Evolutionary conservation across 35 echinoderm and acorn worm species (phyloP).

Genomic region (Chiridota heheva): DNA sequence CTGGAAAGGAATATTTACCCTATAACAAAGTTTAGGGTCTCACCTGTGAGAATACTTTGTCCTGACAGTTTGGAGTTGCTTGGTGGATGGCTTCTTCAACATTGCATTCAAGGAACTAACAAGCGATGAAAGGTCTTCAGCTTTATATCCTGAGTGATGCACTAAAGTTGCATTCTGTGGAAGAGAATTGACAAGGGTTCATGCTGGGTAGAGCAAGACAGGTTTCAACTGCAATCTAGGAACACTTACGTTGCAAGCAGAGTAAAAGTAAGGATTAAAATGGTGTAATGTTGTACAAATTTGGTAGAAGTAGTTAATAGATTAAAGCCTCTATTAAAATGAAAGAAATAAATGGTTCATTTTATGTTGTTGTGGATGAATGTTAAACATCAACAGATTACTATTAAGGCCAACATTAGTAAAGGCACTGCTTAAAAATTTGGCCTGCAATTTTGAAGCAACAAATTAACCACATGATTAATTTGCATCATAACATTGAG

Average conservation of each 20-base stretch:
- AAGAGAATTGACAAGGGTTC: constrained; percentile 7
- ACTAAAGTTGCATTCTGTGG: constrained; percentile 78
- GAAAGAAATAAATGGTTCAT: too few species aligned
- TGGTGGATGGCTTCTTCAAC: constrained; percentile 57
- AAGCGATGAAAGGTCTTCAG: constrained; percentile 36
- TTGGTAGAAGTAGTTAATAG: too few species aligned
- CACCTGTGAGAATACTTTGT: constrained; percentile 99
- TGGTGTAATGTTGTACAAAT: too few species aligned
- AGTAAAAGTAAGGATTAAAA: too few species aligned
- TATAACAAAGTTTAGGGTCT: constrained; percentile 4
- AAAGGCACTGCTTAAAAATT: too few species aligned
- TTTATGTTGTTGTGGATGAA: too few species aligned
- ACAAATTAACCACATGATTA: too few species aligned
- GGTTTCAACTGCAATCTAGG: background rate
- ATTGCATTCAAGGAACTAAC: constrained; percentile 73
- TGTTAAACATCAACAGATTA: too few species aligned
- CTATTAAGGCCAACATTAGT: too few species aligned
- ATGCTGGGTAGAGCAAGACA: background rate
- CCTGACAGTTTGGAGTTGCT: constrained; percentile 81
- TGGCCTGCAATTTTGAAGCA: too few species aligned
- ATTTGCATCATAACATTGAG: too few species aligned
- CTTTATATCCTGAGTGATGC: constrained; percentile 89
- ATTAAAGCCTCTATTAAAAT: too few species aligned
- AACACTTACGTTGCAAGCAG: background rate
- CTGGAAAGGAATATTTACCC: background rate